Evolutionary conservation across 2,797 vertebrate species (phyloP).

Genomic region (Triplophysa bombifrons): DNA sequence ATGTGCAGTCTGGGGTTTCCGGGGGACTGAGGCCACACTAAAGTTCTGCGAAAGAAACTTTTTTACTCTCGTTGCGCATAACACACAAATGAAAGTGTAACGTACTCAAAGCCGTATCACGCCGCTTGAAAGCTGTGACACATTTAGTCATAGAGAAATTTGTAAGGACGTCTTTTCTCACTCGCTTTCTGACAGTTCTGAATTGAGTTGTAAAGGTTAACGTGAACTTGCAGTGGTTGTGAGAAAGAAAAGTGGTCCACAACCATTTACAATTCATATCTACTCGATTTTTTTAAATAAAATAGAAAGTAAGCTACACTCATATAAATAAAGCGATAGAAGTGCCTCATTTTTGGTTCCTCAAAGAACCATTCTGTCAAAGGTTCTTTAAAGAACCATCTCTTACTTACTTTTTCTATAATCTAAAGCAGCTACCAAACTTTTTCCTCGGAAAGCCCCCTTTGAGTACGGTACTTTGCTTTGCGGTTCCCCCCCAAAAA

Average conservation of each 20-base stretch:
- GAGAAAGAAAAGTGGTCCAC: not conserved
- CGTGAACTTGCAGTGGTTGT: not conserved
- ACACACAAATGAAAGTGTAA: conserved; percentile 6
- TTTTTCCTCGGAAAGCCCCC: no score
- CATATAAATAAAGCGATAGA: no score
- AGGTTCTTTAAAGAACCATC: no score
- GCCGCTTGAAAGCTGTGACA: not conserved
- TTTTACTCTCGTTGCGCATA: not conserved
- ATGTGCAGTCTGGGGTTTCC: conserved; percentile 50
- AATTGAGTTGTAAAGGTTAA: conserved; percentile 26
- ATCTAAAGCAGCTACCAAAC: no score
- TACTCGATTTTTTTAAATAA: no score
- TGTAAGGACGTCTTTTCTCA: not conserved
- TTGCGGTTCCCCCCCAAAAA: no score
- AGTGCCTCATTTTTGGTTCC: no score
- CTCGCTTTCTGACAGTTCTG: conserved; percentile 9
- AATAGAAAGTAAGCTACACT: no score
- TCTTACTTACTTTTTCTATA: no score
- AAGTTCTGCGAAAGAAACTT: conserved; percentile 7
- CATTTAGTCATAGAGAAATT: not conserved
- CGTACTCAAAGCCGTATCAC: conserved; percentile 4
- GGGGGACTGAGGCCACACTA: conserved; percentile 40
- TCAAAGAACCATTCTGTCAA: no score
- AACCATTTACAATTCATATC: no score
- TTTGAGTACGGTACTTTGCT: no score